Conservation (phyloP, 2,113 vertebrate species). For the Mus pahari region DNA sequence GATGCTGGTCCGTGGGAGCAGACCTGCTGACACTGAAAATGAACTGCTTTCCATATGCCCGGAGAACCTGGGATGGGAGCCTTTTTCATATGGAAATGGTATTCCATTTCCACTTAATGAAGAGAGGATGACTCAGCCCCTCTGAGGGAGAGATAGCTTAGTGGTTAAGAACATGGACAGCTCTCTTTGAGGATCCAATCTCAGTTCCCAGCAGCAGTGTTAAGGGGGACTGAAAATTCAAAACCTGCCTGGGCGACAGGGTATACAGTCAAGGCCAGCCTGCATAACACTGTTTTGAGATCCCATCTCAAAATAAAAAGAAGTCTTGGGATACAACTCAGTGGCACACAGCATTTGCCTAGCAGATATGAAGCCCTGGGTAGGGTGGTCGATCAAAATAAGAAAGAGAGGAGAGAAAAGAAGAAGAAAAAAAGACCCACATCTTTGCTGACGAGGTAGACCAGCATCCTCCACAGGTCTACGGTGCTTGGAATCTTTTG, state of each 20-base stretch:
- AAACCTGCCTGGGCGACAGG: background rate
- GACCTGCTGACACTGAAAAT: background rate
- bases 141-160: no score
- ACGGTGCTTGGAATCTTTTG: background rate
- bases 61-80: background rate
- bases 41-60: background rate
- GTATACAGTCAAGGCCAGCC: no score
- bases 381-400: no score
- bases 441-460: background rate
- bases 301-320: background rate
- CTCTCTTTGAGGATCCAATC: no score
- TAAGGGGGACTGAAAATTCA: background rate
- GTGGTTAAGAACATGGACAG: background rate
- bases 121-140: background rate
- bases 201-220: no score
- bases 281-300: background rate
- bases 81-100: background rate
- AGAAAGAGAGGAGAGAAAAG: background rate
- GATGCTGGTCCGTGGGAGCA: background rate
- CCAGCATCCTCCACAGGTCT: background rate
- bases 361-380: background rate
- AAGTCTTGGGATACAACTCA: background rate
- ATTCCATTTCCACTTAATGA: background rate
- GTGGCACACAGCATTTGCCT: background rate
- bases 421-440: background rate